Percentiles rank a stretch among this genome's conserved stretches.
Evolutionary conservation across 2,797 vertebrate genomes (phyloP).

Genomic region (Loris lydekkerianus): DNA sequence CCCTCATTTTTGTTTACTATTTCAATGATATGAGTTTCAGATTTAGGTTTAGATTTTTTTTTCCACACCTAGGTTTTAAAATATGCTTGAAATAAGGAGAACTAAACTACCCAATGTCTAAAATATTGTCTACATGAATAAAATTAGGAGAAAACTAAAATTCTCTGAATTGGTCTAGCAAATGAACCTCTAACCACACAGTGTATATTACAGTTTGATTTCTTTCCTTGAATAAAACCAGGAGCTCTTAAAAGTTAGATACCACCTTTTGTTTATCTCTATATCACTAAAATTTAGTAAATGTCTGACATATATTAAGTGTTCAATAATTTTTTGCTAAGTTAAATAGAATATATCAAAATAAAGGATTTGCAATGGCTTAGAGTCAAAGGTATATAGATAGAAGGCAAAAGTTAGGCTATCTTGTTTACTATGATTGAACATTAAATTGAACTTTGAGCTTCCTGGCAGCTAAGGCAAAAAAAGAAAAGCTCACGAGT

Average conservation of each 20-base stretch:
- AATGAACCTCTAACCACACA: not conserved
- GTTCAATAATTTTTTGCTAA: not conserved
- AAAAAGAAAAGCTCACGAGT: constrained; percentile 4
- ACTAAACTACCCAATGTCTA: not conserved
- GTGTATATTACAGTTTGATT: not conserved
- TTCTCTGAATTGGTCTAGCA: constrained; percentile 43
- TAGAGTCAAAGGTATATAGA: constrained; percentile 14
- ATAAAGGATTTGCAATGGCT: not conserved
- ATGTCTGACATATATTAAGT: not conserved
- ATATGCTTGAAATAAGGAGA: constrained; percentile 60
- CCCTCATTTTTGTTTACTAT: constrained; percentile 26
- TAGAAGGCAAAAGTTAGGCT: constrained; percentile 18
- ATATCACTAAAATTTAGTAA: not conserved
- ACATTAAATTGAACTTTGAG: constrained; percentile 34
- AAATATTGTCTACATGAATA: not conserved
- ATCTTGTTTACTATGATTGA: not conserved
- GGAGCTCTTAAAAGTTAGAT: constrained; percentile 18
- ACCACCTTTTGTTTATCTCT: not conserved
- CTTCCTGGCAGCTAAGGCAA: constrained; percentile 35
- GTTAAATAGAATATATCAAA: constrained; percentile 42
- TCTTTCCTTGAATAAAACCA: not conserved
- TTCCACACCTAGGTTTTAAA: constrained; percentile 47
- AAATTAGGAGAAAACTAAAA: constrained; percentile 50
- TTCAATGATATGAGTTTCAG: constrained; percentile 30
- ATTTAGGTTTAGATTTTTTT: not conserved